Evolutionary conservation across 2,797 vertebrate species (phyloP).

Genomic region (Antennarius maculatus): DNA sequence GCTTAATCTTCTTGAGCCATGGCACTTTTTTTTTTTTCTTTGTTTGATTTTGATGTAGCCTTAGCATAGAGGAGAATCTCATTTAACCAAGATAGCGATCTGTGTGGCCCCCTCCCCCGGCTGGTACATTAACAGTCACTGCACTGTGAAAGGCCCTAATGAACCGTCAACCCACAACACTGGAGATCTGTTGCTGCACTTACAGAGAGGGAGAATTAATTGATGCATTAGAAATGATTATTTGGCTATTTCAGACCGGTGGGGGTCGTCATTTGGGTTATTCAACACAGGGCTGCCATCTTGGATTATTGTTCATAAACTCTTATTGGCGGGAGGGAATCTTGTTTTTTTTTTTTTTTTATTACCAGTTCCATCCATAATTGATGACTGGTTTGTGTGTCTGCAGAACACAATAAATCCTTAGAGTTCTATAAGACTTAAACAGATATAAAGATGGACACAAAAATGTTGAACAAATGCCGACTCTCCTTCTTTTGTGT

Average conservation of each 20-base stretch:
- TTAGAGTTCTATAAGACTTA: neutral
- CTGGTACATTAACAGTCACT: conserved; percentile 41
- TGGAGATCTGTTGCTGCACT: conserved; percentile 32
- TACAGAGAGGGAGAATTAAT: conserved; percentile 40
- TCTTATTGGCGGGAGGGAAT: conserved; percentile 23
- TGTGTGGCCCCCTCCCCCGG: neutral
- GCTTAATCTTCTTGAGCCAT: conserved; percentile 6
- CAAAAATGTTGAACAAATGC: too few species aligned
- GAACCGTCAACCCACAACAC: conserved; percentile 47
- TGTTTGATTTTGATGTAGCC: neutral
- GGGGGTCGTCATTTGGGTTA: conserved; percentile 27
- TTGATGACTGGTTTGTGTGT: neutral
- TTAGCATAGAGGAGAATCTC: conserved; percentile 1
- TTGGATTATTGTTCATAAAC: conserved; percentile 39
- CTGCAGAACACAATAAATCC: conserved; percentile 2
- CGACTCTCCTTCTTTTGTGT: too few species aligned
- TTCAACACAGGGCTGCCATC: conserved; percentile 35
- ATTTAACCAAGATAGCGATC: conserved; percentile 27
- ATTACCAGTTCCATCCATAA: conserved; percentile 21
- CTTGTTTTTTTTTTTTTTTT: conserved; percentile 30
- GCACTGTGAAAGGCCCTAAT: conserved; percentile 51
- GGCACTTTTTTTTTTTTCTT: neutral
- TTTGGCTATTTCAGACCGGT: conserved; percentile 48
- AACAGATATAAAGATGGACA: neutral
- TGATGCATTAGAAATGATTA: conserved; percentile 65